These are phyloP conservation scores for Syngnathoides biaculeatus DNA, from an alignment of 2,113 vertebrate genomes.

Conservation along the genomic window DNA sequence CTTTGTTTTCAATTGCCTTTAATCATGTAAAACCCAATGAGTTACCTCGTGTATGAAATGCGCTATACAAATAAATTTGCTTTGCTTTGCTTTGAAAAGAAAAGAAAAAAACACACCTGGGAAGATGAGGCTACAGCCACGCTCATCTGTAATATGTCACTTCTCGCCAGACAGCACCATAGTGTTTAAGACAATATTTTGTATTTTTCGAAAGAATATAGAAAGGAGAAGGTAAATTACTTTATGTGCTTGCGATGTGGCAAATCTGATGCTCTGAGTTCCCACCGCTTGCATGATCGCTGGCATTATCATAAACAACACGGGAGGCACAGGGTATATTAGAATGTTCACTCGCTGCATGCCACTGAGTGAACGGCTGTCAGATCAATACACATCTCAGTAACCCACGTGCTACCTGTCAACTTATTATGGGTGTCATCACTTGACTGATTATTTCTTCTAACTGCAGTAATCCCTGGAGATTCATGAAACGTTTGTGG, in stretches of 20 bases:
- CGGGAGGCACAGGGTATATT: conserved; percentile 31
- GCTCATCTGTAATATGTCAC: too few species aligned
- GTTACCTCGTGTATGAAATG: too few species aligned
- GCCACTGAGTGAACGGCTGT: not conserved
- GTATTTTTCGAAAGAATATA: too few species aligned
- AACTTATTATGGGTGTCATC: conserved; percentile 42
- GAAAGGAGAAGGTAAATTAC: too few species aligned
- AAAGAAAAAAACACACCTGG: too few species aligned
- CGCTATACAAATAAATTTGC: too few species aligned
- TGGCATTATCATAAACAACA: conserved; percentile 43
- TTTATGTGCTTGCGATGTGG: not conserved
- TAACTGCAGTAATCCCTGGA: conserved; percentile 26
- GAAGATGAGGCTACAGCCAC: too few species aligned
- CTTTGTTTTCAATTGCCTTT: too few species aligned
- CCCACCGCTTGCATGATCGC: not conserved
- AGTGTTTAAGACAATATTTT: too few species aligned
- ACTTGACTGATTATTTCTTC: conserved; percentile 37
- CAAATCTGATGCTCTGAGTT: conserved; percentile 26
- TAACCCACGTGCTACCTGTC: conserved; percentile 15
- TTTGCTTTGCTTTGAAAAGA: too few species aligned
- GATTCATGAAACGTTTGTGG: not conserved
- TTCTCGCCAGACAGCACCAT: too few species aligned
- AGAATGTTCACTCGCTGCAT: conserved; percentile 38
- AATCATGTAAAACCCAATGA: too few species aligned
- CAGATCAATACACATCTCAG: conserved; percentile 47